Base-by-base conservation (phyloP, 23 tunicate species). In the Trididemnum clinides region DNA sequence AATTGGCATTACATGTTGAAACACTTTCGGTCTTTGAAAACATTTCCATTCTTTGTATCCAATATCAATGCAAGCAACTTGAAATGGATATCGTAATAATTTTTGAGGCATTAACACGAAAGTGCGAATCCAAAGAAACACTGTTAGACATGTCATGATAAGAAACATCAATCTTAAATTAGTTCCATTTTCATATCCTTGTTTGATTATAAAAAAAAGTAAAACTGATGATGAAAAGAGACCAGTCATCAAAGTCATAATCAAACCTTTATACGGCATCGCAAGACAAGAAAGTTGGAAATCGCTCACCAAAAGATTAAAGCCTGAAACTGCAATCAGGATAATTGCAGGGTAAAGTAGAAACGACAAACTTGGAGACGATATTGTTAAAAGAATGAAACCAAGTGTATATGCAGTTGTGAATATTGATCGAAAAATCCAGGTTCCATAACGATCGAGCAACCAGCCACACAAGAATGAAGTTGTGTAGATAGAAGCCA, bases 391-490 rank as follows among this genome's bases (percentile, higher is more conserved):
- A 25, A 89, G n/a, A 3, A 84, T 51, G 19, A 70, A 50, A 0
- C 94, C 94, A 0, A 69, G 19, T 1, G 88, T 77, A 37, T 19
- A 89, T 20, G 77, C 69, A 10, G 23, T 22, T 2, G 72, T 32
- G 1, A 71, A 57, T 0, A 89, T 33, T 21, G 34, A 31, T 1
- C 88, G 84, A 26, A 58, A 83, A 51, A 89, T 38, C 94, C 94
- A 89, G 1, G 88, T 83, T 1, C 94, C 94, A 34, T 77, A 83
- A 6, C 65, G 33, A 51, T 89, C 94, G 20, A 75, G 64, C 23
- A 89, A 71, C 31, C 39, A 89, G 25, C 94, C 94, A 50, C 37
- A 54, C 26, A 64, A 39, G 34, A 84, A 77, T 33, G 85, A 54
- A n/a, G 81, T 36, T 33, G 77, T 44, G 19, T 63, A 51, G 12